Evolutionary conservation across 2,888 invertebrate genomes (phyloP), one percentile per base, ranked within the genome.

Genomic region (Helicoverpa assulta): DNA sequence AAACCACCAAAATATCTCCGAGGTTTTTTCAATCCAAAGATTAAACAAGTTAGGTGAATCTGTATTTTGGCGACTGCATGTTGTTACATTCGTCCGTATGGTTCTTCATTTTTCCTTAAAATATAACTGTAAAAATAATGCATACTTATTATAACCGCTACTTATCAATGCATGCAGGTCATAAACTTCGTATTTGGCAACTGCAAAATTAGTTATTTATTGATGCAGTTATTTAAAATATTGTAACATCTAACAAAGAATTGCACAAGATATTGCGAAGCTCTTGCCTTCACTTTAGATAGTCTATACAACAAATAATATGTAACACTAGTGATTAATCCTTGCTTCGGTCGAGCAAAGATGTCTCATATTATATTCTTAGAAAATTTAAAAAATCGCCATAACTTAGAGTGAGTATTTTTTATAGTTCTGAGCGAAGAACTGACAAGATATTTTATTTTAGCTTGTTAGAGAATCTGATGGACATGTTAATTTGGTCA

Each of bases 231-330:
- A 43, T 59, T 59, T 26, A 12, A 58, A 69, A 70, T 4, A 37
- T 70, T 70, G 64, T 59, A 43, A 47, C 43, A 64, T 56, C 52
- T 3, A n/a, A 52, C n/a, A 26, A 43, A 33, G 53, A 50, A 37
- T 72, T 72, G 50, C 75, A 67, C 58, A 76, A 76, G 58, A 55
- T 26, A 29, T 72, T 77, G 58, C 67, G 26, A 33, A 29, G 14
- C 10, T 43, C 21, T 64, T 43, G 26, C 47, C 4, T 61, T 52
- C 10, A 7, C 2, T 29, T 40, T 18, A 19, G 0, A 4, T 16
- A n/a, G 14, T 4, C 18, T 12, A 12, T 29, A 18, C 47, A 47
- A 47, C n/a, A 47, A 47, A 47, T 47, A 47, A 16, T 47, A 47
- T 47, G 16, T 47, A 47, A n/a, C 47, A 47, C 47, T 47, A 47